phyloP scores from a whole-genome alignment of 2,888 invertebrate genomes.

The Onthophagus sagittarius region DNA sequence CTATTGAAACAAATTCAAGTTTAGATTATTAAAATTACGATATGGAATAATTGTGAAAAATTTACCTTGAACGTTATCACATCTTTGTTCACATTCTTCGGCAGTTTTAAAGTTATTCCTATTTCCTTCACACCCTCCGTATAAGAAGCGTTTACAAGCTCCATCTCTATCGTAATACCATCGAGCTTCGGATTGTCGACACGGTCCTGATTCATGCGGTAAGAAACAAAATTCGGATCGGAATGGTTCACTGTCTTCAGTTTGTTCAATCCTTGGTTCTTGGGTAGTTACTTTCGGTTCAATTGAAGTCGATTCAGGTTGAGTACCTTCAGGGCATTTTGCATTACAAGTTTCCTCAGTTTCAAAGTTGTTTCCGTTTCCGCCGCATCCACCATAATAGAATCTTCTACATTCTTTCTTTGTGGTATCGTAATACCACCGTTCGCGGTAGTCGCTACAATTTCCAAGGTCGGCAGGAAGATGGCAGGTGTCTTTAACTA shows the following conservation, averaged over 20 bases:
- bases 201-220: slow-evolving; percentile 64
- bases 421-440: slow-evolving; percentile 81
- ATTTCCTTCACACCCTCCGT: slow-evolving; percentile 80
- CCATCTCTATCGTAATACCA: slow-evolving; percentile 75
- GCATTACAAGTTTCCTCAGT: slow-evolving; percentile 63
- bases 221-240: slow-evolving; percentile 65
- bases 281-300: slow-evolving; percentile 20
- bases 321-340: slow-evolving; percentile 54
- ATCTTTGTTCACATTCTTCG: slow-evolving; percentile 68
- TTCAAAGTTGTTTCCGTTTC: slow-evolving; percentile 84
- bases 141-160: slow-evolving; percentile 73
- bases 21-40: slow-evolving; percentile 22
- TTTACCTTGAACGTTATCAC: slow-evolving; percentile 60
- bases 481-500: slow-evolving; percentile 68
- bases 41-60: not conserved
- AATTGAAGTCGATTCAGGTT: slow-evolving; percentile 18
- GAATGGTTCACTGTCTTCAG: slow-evolving; percentile 29
- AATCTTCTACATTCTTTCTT: slow-evolving; percentile 74
- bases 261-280: not conserved
- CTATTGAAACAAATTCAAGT: slow-evolving; percentile 43
- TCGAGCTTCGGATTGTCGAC: slow-evolving; percentile 54
- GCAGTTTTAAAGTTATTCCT: slow-evolving; percentile 69
- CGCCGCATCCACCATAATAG: slow-evolving; percentile 88
- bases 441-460: slow-evolving; percentile 68
- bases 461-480: slow-evolving; percentile 73